Evolutionary conservation across 2,113 vertebrate species (phyloP), one percentile per base, ranked within the genome.

Genomic region (Tychaedon coryphoeus): DNA sequence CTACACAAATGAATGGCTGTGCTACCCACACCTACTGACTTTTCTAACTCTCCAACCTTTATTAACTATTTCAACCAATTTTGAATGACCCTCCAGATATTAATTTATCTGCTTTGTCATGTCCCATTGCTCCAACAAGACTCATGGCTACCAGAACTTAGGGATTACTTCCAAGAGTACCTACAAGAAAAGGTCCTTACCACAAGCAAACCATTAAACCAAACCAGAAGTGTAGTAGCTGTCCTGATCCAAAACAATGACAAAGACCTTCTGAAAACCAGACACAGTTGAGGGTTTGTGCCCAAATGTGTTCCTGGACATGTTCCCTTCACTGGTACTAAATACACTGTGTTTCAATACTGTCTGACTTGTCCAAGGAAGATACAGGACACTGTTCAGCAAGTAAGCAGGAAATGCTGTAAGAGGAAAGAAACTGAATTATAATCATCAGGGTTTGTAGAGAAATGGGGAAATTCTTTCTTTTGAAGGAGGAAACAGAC

Each of bases 261-360:
- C 16, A 40, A 62, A 81, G 20, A 51, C 16, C 33, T 43, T 47
- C 42, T 50, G 42, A 74, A 82, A 90, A 58, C 2, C 19, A 84
- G 34, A 69, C 7, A 13, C 4, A 43, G 7, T 1, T 34, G 33
- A 26, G 20, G 14, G 8, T 33, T 60, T 43, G 14, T 48, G 40
- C 24, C n/a, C 24, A 57, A 14, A 20, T 19, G 56, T 7, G 5
- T 40, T 80, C 31, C 48, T 3, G 1, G 54, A 42, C 19, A 7
- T 2, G 1, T 69, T 94, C 34, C 40, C 8, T 28, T 73, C 31
- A 24, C 33, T 53, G 36, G 8, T 16, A 19, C 33, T 31, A 57
- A 69, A 6, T 0, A 0, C 3, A 0, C 8, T 69, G 20, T 33
- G 11, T 77, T 72, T 56, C 45, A 56, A 7, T 38, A 18, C 14